Base-by-base conservation (phyloP, 2,888 invertebrate species). In the Pheosia gnoma region DNA sequence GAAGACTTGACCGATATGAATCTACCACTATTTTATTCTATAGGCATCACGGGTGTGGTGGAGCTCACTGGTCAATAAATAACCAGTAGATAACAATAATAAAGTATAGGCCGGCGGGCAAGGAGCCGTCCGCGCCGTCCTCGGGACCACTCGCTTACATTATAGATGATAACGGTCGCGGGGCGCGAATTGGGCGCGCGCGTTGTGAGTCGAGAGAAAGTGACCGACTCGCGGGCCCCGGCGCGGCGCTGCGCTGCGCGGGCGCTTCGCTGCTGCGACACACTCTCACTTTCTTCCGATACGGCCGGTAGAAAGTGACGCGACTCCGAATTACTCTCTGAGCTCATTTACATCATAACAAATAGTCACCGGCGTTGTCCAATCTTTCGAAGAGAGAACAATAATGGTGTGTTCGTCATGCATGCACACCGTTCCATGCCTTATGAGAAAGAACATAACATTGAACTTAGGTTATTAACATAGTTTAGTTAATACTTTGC, bases 281-380 rank as follows among this genome's bases (percentile, higher is more conserved):
- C 73, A 77, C 82, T 83, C 79, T 81, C 82, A 78, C 82, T 82
- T 81, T 82, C 77, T 68, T 77, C 72, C 68, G 71, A 77, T 69
- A 72, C 69, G 75, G 62, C 67, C 67, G 60, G 65, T 78, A 80
- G 82, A 82, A 82, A 82, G 82, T 75, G 73, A 72, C 76, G 74
- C 65, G 70, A 70, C 71, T 68, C 73, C 74, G 52, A 75, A 76
- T 74, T 71, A 71, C 65, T 75, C 72, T 68, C 66, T 60, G 68
- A 61, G 64, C 66, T 72, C 68, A 76, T 68, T 60, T 53, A 25
- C 49, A 63, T 52, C 60, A 52, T 61, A 64, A 70, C 52, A 62
- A 51, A 51, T 45, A 59, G 43, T 38, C 53, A 49, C 58, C 55
- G 37, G 38, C 9, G 36, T 10, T 10, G 41, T 54, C 8, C 54